Evolutionary conservation across 2,797 vertebrate species (phyloP).

Genomic region (Leuciscus waleckii): DNA sequence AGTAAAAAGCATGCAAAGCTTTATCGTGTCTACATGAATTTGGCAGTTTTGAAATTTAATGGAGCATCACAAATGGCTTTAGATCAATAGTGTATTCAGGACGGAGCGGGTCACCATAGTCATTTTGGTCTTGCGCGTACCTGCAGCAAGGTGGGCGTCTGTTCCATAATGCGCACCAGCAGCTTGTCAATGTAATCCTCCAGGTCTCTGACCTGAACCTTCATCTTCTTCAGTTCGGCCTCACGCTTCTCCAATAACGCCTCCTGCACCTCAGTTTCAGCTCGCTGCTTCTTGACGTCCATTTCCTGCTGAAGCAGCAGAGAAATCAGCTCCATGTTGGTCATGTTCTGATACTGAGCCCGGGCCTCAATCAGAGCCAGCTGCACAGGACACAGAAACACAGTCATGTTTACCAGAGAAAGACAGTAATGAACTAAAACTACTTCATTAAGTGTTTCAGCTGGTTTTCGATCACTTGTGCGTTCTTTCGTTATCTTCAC

Average conservation of each 20-base stretch:
- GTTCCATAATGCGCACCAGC: slow-evolving; percentile 95
- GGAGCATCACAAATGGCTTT: slow-evolving; percentile 34
- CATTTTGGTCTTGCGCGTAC: slow-evolving; percentile 83
- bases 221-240: slow-evolving; percentile 87
- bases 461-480: not conserved
- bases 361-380: slow-evolving; percentile 73
- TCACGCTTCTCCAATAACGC: slow-evolving; percentile 84
- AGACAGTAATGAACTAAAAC: not conserved
- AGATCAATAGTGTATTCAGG: slow-evolving; percentile 2
- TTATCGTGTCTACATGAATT: slow-evolving; percentile 39
- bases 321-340: slow-evolving; percentile 93
- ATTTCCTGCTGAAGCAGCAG: slow-evolving; percentile 92
- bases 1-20: slow-evolving; percentile 43
- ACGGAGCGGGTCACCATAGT: slow-evolving; percentile 44
- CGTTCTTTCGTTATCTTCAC: not conserved
- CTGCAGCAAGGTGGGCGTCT: slow-evolving; percentile 93
- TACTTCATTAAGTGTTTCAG: not conserved
- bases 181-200: slow-evolving; percentile 98
- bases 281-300: slow-evolving; percentile 84
- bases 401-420: not conserved
- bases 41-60: slow-evolving; percentile 46
- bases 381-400: slow-evolving; percentile 62
- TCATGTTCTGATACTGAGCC: slow-evolving; percentile 90
- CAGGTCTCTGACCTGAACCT: slow-evolving; percentile 87
- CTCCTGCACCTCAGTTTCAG: slow-evolving; percentile 71